phyloP scores from a whole-genome alignment of 2,113 vertebrate genomes.

The Thinocorus orbignyianus region DNA sequence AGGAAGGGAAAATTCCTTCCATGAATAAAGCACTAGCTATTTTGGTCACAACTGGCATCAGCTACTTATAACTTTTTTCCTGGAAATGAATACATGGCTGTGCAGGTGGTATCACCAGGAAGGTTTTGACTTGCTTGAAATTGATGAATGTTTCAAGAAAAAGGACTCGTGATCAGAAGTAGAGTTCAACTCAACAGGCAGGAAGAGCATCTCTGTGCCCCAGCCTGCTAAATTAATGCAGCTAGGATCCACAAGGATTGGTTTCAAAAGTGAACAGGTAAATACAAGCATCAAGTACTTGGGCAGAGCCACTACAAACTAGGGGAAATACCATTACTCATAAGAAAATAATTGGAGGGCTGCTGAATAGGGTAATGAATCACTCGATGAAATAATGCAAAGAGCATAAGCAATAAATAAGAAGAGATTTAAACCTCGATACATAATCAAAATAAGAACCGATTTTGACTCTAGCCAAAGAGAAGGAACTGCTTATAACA shows the following conservation, averaged over 20 bases:
- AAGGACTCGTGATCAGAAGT: neutral
- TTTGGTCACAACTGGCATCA: conserved; percentile 3
- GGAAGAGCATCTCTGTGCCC: neutral
- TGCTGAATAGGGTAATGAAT: neutral
- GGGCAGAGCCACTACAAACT: neutral
- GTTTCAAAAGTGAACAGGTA: neutral
- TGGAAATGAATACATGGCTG: neutral
- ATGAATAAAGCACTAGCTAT: conserved; percentile 9
- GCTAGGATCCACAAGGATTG: neutral
- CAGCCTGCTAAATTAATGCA: neutral
- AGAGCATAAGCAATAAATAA: neutral
- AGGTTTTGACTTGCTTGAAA: neutral
- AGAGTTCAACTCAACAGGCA: neutral
- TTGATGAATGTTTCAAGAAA: neutral
- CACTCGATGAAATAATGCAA: neutral
- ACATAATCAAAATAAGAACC: neutral
- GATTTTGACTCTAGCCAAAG: neutral
- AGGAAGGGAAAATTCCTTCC: conserved; percentile 12
- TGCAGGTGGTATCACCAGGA: neutral
- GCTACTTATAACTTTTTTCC: neutral
- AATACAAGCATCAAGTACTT: neutral
- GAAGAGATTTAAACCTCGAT: neutral
- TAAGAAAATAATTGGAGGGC: neutral
- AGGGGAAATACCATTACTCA: neutral
- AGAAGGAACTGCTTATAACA: neutral